Evolutionary conservation across 2,888 invertebrate genomes (phyloP).

Genomic region (Cylindroiulus punctatus): DNA sequence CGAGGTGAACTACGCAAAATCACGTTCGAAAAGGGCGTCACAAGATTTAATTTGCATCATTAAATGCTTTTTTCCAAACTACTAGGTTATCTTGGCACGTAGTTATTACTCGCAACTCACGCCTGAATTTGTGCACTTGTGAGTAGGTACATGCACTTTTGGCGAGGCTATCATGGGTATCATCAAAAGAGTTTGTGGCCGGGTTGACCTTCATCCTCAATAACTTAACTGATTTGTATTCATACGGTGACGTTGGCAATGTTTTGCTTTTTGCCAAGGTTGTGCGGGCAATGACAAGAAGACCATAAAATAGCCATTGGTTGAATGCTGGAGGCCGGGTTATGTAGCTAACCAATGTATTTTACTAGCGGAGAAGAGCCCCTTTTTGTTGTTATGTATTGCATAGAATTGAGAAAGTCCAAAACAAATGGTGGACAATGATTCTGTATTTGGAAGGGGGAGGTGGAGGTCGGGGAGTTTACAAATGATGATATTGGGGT

Average conservation of each 20-base stretch:
- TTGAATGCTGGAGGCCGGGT: neutral
- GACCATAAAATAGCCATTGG: neutral
- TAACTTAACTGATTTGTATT: neutral
- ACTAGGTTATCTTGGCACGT: neutral
- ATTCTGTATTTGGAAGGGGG: too few species aligned
- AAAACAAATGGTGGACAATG: neutral
- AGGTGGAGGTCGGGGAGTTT: too few species aligned
- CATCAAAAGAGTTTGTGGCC: neutral
- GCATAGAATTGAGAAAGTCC: neutral
- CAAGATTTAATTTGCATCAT: slow-evolving; percentile 13
- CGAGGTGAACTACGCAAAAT: neutral
- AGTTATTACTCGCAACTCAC: neutral
- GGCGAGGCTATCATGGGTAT: neutral
- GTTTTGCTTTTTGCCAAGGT: slow-evolving; percentile 6
- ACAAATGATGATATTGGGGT: too few species aligned
- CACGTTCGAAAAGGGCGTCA: neutral
- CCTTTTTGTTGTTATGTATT: neutral
- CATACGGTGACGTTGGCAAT: neutral
- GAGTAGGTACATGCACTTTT: neutral
- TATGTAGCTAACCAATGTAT: neutral
- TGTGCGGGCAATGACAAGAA: neutral
- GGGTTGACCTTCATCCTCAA: slow-evolving; percentile 5
- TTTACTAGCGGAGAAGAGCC: neutral
- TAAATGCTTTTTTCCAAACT: neutral
- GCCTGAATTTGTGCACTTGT: neutral